phyloP scores from a whole-genome alignment of 1,140 invertebrate genomes.

The Radopholus similis region DNA sequence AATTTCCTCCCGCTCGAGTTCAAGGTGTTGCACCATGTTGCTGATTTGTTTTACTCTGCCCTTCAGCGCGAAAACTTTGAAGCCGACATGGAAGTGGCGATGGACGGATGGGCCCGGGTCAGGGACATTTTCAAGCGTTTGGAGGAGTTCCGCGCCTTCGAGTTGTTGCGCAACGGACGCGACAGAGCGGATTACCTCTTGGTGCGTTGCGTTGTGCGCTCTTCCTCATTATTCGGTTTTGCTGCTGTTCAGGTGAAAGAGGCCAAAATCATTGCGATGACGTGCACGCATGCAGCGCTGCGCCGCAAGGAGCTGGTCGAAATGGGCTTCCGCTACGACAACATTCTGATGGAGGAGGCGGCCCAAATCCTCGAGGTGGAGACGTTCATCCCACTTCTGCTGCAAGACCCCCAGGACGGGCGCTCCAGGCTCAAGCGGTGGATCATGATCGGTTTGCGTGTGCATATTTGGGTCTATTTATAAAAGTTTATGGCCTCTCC shows the following conservation, averaged over 20 bases:
- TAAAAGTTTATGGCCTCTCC: constrained; percentile 60
- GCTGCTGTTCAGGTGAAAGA: constrained; percentile 82
- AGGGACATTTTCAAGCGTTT: constrained; percentile 90
- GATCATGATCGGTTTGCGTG: constrained; percentile 80
- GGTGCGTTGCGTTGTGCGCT: constrained; percentile 20
- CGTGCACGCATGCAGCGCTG: constrained; percentile 96
- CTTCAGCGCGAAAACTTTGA: constrained; percentile 67
- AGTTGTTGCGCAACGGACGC: constrained; percentile 81
- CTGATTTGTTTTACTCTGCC: neutral
- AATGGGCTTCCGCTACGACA: constrained; percentile 70
- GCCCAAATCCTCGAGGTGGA: constrained; percentile 99
- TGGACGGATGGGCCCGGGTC: constrained; percentile 90
- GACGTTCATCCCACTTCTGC: constrained; percentile 92
- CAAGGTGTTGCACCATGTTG: constrained; percentile 13
- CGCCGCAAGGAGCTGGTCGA: constrained; percentile 93
- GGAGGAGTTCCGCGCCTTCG: constrained; percentile 96
- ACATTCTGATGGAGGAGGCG: constrained; percentile 73
- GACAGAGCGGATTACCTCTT: constrained; percentile 92
- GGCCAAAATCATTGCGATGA: constrained; percentile 99
- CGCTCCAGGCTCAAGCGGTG: constrained; percentile 91
- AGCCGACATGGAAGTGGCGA: constrained; percentile 83
- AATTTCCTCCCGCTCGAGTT: constrained; percentile 9
- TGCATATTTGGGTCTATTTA: neutral
- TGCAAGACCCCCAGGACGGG: constrained; percentile 88
- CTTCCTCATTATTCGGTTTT: neutral